These are phyloP conservation scores for Actinia equina DNA, from an alignment of 64 coral and sea anemone genomes.

Conservation along the genomic window DNA sequence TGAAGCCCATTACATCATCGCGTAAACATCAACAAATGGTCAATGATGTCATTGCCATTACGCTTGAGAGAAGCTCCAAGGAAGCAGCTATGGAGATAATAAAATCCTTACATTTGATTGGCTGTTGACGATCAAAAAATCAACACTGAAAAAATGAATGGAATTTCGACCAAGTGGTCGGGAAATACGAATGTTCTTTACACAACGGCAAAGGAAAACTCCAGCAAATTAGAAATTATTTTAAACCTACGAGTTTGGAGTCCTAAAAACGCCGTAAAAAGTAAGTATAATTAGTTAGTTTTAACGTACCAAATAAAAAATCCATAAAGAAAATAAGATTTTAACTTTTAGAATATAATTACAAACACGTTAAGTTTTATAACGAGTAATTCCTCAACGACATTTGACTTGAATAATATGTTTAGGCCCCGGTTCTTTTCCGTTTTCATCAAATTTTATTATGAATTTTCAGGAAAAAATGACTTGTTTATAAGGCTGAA, in stretches of 20 bases:
- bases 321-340: neutral
- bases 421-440: no score
- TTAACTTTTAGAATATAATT: neutral
- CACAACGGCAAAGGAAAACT: neutral
- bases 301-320: neutral
- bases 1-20: neutral
- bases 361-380: neutral
- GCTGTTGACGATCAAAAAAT: neutral
- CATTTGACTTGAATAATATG: neutral
- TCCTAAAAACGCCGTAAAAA: neutral
- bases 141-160: neutral
- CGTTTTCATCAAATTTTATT: neutral
- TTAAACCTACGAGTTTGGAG: neutral
- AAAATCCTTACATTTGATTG: neutral
- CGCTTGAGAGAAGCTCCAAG: neutral
- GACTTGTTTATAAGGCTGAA: neutral
- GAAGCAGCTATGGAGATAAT: neutral
- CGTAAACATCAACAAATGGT: neutral
- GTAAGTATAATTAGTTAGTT: neutral
- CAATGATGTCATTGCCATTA: slow-evolving; percentile 1
- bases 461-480: neutral
- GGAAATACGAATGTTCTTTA: neutral
- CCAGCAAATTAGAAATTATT: neutral
- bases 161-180: neutral
- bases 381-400: neutral